phyloP scores from a whole-genome alignment of 2,888 invertebrate genomes.

The Mechanitis mazaeus region DNA sequence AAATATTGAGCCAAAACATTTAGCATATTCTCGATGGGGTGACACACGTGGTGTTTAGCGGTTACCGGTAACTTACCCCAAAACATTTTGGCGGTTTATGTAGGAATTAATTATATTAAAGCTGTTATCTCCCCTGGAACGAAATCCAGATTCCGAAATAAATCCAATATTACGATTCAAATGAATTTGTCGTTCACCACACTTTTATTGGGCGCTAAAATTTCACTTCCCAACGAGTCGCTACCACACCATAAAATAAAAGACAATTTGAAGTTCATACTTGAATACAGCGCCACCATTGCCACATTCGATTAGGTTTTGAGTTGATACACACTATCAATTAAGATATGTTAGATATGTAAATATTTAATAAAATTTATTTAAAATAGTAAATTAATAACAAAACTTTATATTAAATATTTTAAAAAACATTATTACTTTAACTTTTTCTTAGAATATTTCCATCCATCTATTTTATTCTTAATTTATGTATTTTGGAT shows the following conservation, averaged over 20 bases:
- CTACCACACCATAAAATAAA: slow-evolving; percentile 15
- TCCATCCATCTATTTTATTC: no score
- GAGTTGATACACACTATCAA: slow-evolving; percentile 1
- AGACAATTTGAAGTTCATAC: neutral
- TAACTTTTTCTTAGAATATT: no score
- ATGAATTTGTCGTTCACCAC: neutral
- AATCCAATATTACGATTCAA: neutral
- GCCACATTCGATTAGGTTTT: neutral
- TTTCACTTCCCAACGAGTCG: slow-evolving; percentile 13
- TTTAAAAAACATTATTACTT: no score
- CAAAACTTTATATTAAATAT: no score
- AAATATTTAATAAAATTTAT: neutral
- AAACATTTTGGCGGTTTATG: slow-evolving; percentile 56
- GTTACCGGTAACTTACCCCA: slow-evolving; percentile 65
- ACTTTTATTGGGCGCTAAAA: slow-evolving; percentile 14
- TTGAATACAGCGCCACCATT: slow-evolving; percentile 11
- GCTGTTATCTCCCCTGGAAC: neutral
- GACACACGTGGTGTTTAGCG: slow-evolving; percentile 59
- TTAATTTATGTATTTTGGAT: no score
- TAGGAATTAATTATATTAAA: slow-evolving; percentile 3
- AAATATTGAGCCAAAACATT: neutral
- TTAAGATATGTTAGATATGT: neutral
- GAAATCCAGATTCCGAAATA: neutral
- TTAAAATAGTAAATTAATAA: neutral
- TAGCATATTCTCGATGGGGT: slow-evolving; percentile 10